These are phyloP conservation scores for Yponomeuta sedellus DNA, from an alignment of 2,888 invertebrate genomes.

Conservation along the genomic window DNA sequence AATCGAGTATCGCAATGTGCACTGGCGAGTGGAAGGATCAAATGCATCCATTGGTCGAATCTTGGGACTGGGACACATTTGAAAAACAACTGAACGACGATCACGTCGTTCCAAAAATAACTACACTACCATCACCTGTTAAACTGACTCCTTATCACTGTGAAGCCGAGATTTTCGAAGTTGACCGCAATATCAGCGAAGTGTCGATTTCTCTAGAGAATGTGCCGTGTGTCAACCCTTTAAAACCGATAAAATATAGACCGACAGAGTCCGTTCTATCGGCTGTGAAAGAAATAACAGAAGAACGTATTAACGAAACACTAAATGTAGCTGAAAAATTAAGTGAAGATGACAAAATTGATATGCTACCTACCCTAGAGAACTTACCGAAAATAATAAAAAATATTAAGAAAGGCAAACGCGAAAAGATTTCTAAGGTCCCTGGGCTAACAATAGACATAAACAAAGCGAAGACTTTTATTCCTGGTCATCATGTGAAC, in stretches of 20 bases:
- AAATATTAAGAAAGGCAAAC: constrained; percentile 76
- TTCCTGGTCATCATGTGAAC: constrained; percentile 83
- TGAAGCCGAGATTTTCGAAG: constrained; percentile 68
- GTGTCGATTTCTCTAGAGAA: constrained; percentile 75
- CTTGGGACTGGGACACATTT: constrained; percentile 80
- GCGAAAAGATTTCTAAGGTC: constrained; percentile 77
- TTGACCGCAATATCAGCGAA: constrained; percentile 69
- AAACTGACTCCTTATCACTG: constrained; percentile 67
- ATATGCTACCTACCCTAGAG: constrained; percentile 78
- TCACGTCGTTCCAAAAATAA: constrained; percentile 61
- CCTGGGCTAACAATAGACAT: constrained; percentile 80
- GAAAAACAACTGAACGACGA: constrained; percentile 76
- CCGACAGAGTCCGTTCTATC: constrained; percentile 62
- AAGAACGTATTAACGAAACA: constrained; percentile 76
- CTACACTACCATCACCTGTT: constrained; percentile 65
- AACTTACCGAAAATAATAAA: constrained; percentile 80
- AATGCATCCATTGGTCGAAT: constrained; percentile 78
- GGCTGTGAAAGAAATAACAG: constrained; percentile 72
- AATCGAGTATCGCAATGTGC: constrained; percentile 67
- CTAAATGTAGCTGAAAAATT: constrained; percentile 78
- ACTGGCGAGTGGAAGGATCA: constrained; percentile 78
- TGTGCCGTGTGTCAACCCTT: constrained; percentile 78
- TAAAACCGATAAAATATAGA: constrained; percentile 72
- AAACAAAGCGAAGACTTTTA: constrained; percentile 80
- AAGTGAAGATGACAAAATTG: constrained; percentile 66